A percentile compares a stretch with the other conserved stretches of the same genome.
Evolutionary conservation across 2,888 invertebrate species (phyloP).

Genomic region (Macroteleia sp.): DNA sequence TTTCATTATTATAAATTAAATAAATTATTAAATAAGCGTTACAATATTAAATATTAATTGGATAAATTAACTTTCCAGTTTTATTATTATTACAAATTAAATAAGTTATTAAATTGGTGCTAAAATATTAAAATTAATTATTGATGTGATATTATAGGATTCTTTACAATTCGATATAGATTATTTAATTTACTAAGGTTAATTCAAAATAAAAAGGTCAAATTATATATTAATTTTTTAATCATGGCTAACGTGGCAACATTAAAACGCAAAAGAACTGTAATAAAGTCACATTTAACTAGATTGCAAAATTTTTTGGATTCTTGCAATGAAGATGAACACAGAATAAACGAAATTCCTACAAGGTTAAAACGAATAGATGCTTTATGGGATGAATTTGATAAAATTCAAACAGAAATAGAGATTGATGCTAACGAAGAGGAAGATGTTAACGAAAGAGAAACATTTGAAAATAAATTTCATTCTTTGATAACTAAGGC

Average conservation of each 20-base stretch:
- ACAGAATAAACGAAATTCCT: not conserved
- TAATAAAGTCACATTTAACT: constrained; percentile 4
- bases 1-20: no score
- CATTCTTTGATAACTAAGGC: not conserved
- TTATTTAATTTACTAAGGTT: no score
- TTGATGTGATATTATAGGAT: no score
- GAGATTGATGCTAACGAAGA: not conserved
- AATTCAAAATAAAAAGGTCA: no score
- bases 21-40: no score
- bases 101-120: no score
- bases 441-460: not conserved
- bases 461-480: not conserved
- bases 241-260: not conserved
- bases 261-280: not conserved
- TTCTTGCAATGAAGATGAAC: not conserved
- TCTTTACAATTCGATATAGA: no score
- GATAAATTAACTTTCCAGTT: no score
- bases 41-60: no score
- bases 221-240: no score
- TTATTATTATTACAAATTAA: no score
- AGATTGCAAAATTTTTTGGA: not conserved
- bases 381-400: not conserved
- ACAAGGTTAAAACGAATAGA: not conserved
- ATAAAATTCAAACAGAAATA: constrained; percentile 1
- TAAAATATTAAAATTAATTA: no score